Percentiles rank a stretch among this genome's conserved stretches.
Conservation (phyloP, 1,140 invertebrate species). For the Platyscapa corneri region DNA sequence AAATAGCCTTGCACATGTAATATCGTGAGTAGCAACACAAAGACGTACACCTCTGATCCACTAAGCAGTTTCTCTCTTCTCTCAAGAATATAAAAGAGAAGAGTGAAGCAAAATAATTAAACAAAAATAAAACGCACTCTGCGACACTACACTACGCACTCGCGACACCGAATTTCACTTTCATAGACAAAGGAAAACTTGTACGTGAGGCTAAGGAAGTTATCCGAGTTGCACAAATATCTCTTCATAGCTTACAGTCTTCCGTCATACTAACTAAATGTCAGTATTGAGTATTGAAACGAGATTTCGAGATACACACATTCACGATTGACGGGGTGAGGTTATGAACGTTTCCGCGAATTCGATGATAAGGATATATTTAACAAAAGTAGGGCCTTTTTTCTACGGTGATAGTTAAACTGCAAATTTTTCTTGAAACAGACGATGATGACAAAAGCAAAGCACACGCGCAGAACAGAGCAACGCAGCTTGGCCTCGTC, state of each 20-base stretch:
- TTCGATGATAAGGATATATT: too few species aligned
- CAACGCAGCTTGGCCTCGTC: background rate
- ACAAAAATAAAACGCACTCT: background rate
- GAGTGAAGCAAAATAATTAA: background rate
- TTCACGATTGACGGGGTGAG: slow-evolving; percentile 2
- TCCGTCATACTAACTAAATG: background rate
- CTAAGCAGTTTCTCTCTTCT: background rate
- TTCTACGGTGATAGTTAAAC: background rate
- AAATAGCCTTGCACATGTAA: slow-evolving; percentile 8
- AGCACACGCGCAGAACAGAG: background rate
- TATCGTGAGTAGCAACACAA: background rate
- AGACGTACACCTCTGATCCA: background rate
- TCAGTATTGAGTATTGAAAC: background rate
- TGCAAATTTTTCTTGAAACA: background rate
- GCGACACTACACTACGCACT: background rate
- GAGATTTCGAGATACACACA: background rate
- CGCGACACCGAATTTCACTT: background rate
- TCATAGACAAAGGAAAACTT: background rate
- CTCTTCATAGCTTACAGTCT: background rate
- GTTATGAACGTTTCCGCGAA: background rate
- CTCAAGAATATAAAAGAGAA: background rate
- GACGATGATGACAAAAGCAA: background rate
- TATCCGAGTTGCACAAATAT: background rate
- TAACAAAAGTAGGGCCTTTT: background rate
- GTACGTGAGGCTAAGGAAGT: background rate